Evolutionary conservation across 2,797 vertebrate species (phyloP).

Genomic region (Ctenopoma multispine): DNA sequence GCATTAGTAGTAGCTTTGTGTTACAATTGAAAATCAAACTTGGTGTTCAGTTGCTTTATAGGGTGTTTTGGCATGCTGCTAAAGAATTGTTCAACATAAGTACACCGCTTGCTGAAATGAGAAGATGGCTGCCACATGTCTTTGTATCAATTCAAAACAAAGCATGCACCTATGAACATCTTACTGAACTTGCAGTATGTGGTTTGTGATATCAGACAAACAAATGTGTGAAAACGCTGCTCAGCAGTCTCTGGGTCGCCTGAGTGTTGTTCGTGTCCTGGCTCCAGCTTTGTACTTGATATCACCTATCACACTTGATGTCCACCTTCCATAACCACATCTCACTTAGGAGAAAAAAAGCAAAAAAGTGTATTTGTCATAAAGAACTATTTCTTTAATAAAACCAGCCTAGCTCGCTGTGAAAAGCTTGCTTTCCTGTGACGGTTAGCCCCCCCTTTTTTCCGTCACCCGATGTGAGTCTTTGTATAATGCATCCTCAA

Average conservation of each 20-base stretch:
- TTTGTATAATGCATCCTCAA: background rate
- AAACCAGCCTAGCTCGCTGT: too few species aligned
- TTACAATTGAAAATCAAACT: background rate
- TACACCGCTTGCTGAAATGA: background rate
- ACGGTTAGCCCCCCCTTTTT: background rate
- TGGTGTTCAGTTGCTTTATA: background rate
- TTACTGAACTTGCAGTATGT: background rate
- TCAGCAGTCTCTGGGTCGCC: background rate
- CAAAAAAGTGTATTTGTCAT: background rate
- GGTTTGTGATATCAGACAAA: background rate
- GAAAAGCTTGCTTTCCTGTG: background rate
- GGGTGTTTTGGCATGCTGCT: background rate
- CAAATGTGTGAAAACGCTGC: background rate
- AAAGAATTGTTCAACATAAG: background rate
- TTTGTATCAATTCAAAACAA: background rate
- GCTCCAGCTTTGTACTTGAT: background rate
- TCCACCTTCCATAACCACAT: too few species aligned
- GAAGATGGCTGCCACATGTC: background rate
- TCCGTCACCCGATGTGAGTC: background rate
- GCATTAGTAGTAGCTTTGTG: background rate
- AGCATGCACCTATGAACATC: background rate
- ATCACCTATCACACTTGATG: too few species aligned
- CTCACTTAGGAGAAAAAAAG: background rate
- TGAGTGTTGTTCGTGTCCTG: background rate
- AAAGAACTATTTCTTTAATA: background rate